A percentile compares a stretch with the other conserved stretches of the same genome.
phyloP scores from a whole-genome alignment of 2,888 invertebrate species.

The Netelia fuscicornis region DNA sequence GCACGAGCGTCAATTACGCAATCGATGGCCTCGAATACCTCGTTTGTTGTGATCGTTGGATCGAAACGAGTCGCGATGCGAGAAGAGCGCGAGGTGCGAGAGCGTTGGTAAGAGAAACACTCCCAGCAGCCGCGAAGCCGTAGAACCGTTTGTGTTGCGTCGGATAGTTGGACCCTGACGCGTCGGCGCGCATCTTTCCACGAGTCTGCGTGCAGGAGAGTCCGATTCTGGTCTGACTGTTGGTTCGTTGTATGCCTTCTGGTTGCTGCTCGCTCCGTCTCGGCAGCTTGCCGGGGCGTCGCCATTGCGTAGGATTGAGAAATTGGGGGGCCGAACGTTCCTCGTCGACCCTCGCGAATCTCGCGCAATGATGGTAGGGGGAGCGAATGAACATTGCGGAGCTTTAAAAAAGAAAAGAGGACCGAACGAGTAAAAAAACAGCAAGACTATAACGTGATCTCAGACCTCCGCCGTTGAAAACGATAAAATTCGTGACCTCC shows the following conservation, averaged over 20 bases:
- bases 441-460: background rate
- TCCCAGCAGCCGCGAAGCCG: slow-evolving; percentile 67
- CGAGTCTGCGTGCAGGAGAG: slow-evolving; percentile 79
- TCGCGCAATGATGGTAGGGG: slow-evolving; percentile 48
- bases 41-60: background rate
- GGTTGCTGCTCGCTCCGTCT: slow-evolving; percentile 63
- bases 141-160: slow-evolving; percentile 64
- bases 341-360: slow-evolving; percentile 67
- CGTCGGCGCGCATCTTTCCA: slow-evolving; percentile 70
- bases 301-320: slow-evolving; percentile 80
- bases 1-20: slow-evolving; percentile 3
- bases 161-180: slow-evolving; percentile 64
- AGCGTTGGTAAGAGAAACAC: slow-evolving; percentile 61
- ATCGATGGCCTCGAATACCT: background rate
- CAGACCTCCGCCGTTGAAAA: background rate
- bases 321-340: slow-evolving; percentile 66
- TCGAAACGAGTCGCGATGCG: slow-evolving; percentile 40
- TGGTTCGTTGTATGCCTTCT: slow-evolving; percentile 42
- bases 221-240: slow-evolving; percentile 70
- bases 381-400: slow-evolving; percentile 49
- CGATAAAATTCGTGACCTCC: background rate
- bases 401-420: slow-evolving; percentile 3
- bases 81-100: slow-evolving; percentile 51
- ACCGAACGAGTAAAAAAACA: slow-evolving; percentile 11
- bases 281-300: slow-evolving; percentile 79